Base-by-base conservation (phyloP, 1,140 invertebrate species). In the silkworm (Bombyx mori) region DNA sequence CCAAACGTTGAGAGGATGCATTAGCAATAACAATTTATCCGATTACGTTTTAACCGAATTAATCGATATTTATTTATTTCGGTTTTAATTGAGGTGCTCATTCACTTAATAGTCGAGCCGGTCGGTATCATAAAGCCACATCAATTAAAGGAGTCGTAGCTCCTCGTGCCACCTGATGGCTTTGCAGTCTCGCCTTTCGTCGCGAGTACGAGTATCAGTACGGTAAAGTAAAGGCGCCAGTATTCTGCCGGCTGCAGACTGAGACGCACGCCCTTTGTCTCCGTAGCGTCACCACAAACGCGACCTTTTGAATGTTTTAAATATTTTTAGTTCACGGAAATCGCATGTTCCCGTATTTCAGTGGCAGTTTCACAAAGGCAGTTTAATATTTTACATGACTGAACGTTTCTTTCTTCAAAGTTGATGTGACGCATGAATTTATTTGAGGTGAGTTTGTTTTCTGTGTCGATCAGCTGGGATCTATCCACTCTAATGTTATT, bases 381-480 rank as follows among this genome's bases (percentile, higher is more conserved):
- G 65, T 77, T 69, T 66, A 35, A 49, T 66, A 46, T 57, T 63
- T 35, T 12, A 2, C 35, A 49, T 26, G 63, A 63, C 68, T 60
- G 68, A 71, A 68, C 67, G 67, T 73, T 69, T 64, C 4, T 35
- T 35, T 35, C 4, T 35, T 35, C 52, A 63, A 61, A 62, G 61
- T 70, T 62, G 56, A 65, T 68, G 54, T 65, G 52, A 69, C 67
- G 61, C 69, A 66, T 81, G 75, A 70, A 74, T 75, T 72, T 66
- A 66, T 61, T 62, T 78, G 69, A 74, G 77, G 79, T 79, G 56
- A 79, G 71, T 76, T 75, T 80, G 77, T 82, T 79, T 35, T 75
- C 73, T 74, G 54, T 55, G 65, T 65, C 62, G 65, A 75, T 79
- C 73, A 79, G 76, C 76, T 78, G 76, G 72, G 54, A 64, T 63